These are phyloP conservation scores for Lepeophtheirus nordmannii DNA, from an alignment of 2,888 invertebrate genomes.

Conservation along the genomic window DNA sequence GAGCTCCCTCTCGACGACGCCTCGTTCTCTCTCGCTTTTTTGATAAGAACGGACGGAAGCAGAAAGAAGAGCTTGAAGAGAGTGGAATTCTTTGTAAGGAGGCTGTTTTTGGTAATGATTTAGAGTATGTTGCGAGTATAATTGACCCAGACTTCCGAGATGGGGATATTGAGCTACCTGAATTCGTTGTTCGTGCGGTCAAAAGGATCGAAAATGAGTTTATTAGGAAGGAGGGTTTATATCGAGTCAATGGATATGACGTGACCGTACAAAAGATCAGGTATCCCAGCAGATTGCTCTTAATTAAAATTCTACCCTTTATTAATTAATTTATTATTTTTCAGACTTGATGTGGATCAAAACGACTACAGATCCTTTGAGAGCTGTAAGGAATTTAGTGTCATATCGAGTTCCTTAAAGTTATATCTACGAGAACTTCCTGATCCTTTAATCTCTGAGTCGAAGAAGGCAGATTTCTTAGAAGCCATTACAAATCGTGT, in stretches of 20 bases:
- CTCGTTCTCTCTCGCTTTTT: neutral
- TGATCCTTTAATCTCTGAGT: neutral
- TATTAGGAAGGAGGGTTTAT: conserved; percentile 5
- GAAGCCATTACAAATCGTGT: neutral
- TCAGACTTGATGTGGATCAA: conserved; percentile 2
- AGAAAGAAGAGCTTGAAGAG: neutral
- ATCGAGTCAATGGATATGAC: conserved; percentile 8
- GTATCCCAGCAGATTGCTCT: neutral
- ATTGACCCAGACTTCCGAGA: neutral
- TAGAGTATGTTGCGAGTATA: neutral
- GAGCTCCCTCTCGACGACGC: neutral
- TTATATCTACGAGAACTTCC: conserved; percentile 18
- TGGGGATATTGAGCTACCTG: conserved; percentile 1
- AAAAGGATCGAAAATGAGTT: neutral
- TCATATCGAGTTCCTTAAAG: conserved; percentile 16
- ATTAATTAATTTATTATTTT: neutral
- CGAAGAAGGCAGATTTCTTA: neutral
- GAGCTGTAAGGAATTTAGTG: neutral
- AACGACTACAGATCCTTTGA: conserved; percentile 13
- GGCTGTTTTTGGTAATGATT: conserved; percentile 16
- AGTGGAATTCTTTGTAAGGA: conserved; percentile 7
- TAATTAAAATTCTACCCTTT: neutral
- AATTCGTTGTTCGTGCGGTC: conserved; percentile 15
- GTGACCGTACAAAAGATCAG: neutral
- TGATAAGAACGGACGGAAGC: neutral